Percentiles rank a stretch among this genome's conserved stretches.
Conservation (phyloP, 2,113 vertebrate genomes). For the Anser cygnoides region DNA sequence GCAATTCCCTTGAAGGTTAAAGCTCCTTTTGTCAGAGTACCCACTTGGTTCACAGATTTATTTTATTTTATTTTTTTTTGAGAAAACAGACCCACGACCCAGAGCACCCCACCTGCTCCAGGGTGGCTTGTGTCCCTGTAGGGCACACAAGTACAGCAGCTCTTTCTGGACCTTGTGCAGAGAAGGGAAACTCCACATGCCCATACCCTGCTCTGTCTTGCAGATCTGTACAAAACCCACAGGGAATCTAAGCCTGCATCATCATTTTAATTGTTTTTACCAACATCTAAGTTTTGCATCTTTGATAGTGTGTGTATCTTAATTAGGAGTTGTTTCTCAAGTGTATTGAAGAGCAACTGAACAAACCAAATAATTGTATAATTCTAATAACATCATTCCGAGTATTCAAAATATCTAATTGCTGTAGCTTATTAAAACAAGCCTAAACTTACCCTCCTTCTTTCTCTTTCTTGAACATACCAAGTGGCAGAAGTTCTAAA, state of each 20-base stretch:
- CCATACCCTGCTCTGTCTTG: background rate
- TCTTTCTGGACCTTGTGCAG: background rate
- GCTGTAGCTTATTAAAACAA: constrained; percentile 46
- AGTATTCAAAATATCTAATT: constrained; percentile 42
- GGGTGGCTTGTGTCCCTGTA: background rate
- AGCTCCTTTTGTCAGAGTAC: background rate
- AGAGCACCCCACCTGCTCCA: background rate
- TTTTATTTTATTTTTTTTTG: background rate
- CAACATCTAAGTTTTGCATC: constrained; percentile 46
- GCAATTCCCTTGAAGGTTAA: background rate
- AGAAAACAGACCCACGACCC: background rate
- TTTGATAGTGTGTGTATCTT: constrained; percentile 63
- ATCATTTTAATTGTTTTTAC: constrained; percentile 65
- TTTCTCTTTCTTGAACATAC: background rate
- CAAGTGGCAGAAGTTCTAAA: background rate
- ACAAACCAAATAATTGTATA: constrained; percentile 56
- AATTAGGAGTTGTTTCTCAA: constrained; percentile 62
- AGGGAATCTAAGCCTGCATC: constrained; percentile 47
- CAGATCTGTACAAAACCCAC: constrained; percentile 19
- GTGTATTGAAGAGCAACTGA: constrained; percentile 56
- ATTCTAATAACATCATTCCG: constrained; percentile 35
- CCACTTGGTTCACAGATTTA: background rate
- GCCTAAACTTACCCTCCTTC: background rate
- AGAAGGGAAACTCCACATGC: background rate
- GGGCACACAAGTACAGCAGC: background rate